phyloP scores from a whole-genome alignment of 2,888 invertebrate genomes.

The Agrotis clavis region DNA sequence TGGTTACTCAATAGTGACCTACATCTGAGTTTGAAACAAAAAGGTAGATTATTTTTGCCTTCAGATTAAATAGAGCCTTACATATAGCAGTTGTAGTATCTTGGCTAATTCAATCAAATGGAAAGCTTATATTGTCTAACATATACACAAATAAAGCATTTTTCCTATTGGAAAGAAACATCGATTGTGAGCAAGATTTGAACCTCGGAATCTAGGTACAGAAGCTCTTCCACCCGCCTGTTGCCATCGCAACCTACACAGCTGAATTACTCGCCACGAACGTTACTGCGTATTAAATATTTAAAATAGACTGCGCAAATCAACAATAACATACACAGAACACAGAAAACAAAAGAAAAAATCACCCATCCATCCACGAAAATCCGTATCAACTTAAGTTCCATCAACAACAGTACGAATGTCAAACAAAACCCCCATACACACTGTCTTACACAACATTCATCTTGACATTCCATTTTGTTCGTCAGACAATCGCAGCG shows the following conservation, averaged over 20 bases:
- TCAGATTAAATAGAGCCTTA: neutral
- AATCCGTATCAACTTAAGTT: slow-evolving; percentile 76
- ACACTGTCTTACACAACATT: slow-evolving; percentile 81
- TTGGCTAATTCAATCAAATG: neutral
- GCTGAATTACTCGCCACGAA: too few species aligned
- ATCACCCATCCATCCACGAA: slow-evolving; percentile 68
- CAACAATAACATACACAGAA: neutral
- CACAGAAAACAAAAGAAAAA: slow-evolving; percentile 71
- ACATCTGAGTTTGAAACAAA: slow-evolving; percentile 5
- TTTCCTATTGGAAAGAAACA: too few species aligned
- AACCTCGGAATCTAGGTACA: too few species aligned
- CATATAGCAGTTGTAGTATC: neutral
- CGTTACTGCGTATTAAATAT: too few species aligned
- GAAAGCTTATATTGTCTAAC: too few species aligned
- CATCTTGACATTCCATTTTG: slow-evolving; percentile 90
- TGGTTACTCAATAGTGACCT: slow-evolving; percentile 28
- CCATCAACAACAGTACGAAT: slow-evolving; percentile 78
- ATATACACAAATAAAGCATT: too few species aligned
- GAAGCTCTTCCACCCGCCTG: too few species aligned
- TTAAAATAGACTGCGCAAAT: neutral
- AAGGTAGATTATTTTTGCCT: neutral
- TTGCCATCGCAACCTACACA: too few species aligned
- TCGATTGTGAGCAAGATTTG: neutral
- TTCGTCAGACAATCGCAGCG: slow-evolving; percentile 81
- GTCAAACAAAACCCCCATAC: slow-evolving; percentile 76